phyloP scores from a whole-genome alignment of 2,113 vertebrate genomes.

The Oenanthe oenanthe region DNA sequence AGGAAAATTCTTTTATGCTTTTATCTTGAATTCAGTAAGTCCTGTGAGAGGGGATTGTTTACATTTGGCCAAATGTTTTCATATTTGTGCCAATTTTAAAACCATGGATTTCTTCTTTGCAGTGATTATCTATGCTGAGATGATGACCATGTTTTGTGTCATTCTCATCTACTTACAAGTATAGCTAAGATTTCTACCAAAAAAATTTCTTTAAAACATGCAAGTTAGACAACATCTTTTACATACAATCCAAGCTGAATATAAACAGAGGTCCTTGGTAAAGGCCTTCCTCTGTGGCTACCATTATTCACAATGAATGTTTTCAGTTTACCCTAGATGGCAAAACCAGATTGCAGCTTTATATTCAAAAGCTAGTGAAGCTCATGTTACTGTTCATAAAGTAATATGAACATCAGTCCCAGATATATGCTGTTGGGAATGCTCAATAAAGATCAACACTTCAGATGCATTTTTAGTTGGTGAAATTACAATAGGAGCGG shows the following conservation, averaged over 20 bases:
- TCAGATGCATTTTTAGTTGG: not conserved
- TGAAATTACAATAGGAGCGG: not conserved
- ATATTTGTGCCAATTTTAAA: conserved; percentile 19
- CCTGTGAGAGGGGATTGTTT: conserved; percentile 4
- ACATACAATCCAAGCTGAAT: not conserved
- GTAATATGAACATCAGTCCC: not conserved
- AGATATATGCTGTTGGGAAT: not conserved
- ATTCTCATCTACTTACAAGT: not conserved
- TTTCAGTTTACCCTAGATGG: not conserved
- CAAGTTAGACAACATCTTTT: not conserved
- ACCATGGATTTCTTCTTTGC: not conserved
- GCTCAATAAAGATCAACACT: not conserved
- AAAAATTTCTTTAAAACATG: not conserved
- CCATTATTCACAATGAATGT: not conserved
- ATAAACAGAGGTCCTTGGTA: not conserved
- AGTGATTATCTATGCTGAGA: not conserved
- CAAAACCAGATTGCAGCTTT: not conserved
- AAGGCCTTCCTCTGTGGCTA: not conserved
- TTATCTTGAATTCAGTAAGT: conserved; percentile 1
- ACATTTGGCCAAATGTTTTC: conserved; percentile 20
- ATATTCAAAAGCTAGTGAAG: not conserved
- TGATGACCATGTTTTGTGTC: not conserved
- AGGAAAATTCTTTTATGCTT: not conserved
- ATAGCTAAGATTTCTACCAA: not conserved
- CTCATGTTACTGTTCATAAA: not conserved